phyloP scores from a whole-genome alignment of 1,140 invertebrate species.

The Drosophila tropicalis region DNA sequence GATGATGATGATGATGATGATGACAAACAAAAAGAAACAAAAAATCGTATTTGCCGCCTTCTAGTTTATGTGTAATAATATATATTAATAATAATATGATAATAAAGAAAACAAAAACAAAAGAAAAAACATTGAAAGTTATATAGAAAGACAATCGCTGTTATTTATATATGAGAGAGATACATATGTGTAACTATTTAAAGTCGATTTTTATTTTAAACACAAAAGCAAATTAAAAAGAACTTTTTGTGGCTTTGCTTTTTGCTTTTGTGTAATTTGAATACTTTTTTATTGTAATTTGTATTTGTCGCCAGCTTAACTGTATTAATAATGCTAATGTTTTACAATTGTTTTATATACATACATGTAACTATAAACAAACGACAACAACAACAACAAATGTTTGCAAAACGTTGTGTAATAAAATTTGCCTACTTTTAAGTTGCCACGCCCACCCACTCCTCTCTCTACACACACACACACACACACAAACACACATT shows the following conservation, averaged over 20 bases:
- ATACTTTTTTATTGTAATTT: slow-evolving; percentile 19
- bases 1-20: slow-evolving; percentile 25
- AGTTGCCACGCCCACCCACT: slow-evolving; percentile 52
- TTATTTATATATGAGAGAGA: slow-evolving; percentile 62
- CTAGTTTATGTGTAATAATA: slow-evolving; percentile 68
- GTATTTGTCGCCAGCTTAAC: slow-evolving; percentile 73
- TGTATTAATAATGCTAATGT: slow-evolving; percentile 80
- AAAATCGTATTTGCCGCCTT: slow-evolving; percentile 53
- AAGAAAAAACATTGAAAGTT: slow-evolving; percentile 34
- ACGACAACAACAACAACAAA: background rate
- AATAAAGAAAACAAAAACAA: slow-evolving; percentile 31
- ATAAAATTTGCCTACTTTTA: slow-evolving; percentile 77
- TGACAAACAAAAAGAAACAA: background rate
- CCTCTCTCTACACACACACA: slow-evolving; percentile 13
- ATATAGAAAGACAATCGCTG: slow-evolving; percentile 55
- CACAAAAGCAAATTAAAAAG: slow-evolving; percentile 15
- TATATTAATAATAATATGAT: slow-evolving; percentile 59
- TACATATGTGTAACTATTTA: slow-evolving; percentile 40
- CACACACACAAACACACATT: background rate
- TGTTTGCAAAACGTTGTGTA: slow-evolving; percentile 79
- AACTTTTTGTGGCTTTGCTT: background rate
- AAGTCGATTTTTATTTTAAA: slow-evolving; percentile 48
- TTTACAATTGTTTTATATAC: slow-evolving; percentile 72
- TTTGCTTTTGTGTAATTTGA: slow-evolving; percentile 26
- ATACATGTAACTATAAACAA: slow-evolving; percentile 62